Conservation (phyloP, 1,140 invertebrate genomes). For the Diorhabda carinulata region DNA sequence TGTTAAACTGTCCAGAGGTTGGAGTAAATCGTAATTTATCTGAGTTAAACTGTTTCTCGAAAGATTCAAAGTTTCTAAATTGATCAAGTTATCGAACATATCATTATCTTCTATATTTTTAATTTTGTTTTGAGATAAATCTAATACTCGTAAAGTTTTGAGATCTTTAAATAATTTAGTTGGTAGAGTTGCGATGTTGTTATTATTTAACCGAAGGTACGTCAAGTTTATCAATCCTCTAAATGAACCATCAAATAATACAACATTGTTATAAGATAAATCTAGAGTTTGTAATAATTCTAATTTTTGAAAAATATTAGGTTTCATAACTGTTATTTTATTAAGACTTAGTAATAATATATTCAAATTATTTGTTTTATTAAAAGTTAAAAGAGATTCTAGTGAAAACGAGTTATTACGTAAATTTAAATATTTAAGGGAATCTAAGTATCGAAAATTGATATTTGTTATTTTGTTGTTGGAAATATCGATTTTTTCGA, state of each 20-base stretch:
- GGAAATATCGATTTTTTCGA: conserved; percentile 30
- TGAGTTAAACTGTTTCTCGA: not conserved
- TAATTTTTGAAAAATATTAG: conserved; percentile 22
- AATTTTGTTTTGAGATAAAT: conserved; percentile 34
- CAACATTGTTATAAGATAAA: conserved; percentile 33
- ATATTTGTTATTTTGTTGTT: conserved; percentile 26
- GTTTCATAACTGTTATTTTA: conserved; percentile 17
- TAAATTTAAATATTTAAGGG: conserved; percentile 31
- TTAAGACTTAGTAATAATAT: conserved; percentile 27
- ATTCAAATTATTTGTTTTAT: conserved; percentile 20
- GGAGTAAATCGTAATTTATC: not conserved
- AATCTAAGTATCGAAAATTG: conserved; percentile 18
- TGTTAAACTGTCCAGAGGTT: not conserved
- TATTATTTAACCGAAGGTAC: conserved; percentile 28
- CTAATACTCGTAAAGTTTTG: conserved; percentile 29
- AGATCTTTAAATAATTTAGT: conserved; percentile 23
- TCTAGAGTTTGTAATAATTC: conserved; percentile 24
- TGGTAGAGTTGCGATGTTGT: conserved; percentile 28
- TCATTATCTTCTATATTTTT: not conserved
- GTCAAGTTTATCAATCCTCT: conserved; percentile 25
- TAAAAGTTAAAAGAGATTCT: conserved; percentile 20
- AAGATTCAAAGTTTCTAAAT: not conserved
- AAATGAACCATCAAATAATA: conserved; percentile 26
- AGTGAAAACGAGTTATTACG: conserved; percentile 27
- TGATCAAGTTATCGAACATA: not conserved